phyloP scores from a whole-genome alignment of 2,888 invertebrate genomes.

The Escarpia spicata region DNA sequence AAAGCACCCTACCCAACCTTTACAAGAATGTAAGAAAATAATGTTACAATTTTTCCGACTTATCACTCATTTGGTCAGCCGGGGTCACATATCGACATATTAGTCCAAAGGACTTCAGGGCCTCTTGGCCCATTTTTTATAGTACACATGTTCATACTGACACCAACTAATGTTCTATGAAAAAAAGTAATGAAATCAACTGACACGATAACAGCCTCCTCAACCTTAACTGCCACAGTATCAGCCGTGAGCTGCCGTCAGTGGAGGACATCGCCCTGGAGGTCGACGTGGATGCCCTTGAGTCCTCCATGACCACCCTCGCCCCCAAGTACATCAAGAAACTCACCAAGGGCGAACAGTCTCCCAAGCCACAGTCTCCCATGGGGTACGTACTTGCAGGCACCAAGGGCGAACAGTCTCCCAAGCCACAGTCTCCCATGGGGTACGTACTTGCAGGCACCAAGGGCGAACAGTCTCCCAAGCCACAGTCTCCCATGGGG shows the following conservation, averaged over 20 bases:
- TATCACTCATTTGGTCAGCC: too few species aligned
- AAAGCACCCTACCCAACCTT: too few species aligned
- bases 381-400: neutral
- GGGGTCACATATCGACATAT: too few species aligned
- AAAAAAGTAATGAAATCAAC: too few species aligned
- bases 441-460: conserved; percentile 50
- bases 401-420: conserved; percentile 60
- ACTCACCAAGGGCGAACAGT: conserved; percentile 62
- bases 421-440: conserved; percentile 46
- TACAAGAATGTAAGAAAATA: too few species aligned
- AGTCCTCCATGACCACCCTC: conserved; percentile 77
- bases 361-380: conserved; percentile 47
- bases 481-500: conserved; percentile 45
- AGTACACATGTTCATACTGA: too few species aligned
- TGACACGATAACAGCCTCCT: too few species aligned
- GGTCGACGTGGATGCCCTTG: conserved; percentile 83
- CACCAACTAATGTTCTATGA: too few species aligned
- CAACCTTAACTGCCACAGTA: conserved; percentile 48
- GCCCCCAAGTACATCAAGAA: conserved; percentile 90
- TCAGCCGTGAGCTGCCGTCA: conserved; percentile 76
- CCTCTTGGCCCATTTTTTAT: too few species aligned
- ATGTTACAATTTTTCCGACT: too few species aligned
- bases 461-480: conserved; percentile 49
- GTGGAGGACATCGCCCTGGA: conserved; percentile 70
- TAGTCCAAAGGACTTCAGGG: too few species aligned